Base-by-base conservation (phyloP, 1,140 invertebrate genomes). In the Heliconius congener region DNA sequence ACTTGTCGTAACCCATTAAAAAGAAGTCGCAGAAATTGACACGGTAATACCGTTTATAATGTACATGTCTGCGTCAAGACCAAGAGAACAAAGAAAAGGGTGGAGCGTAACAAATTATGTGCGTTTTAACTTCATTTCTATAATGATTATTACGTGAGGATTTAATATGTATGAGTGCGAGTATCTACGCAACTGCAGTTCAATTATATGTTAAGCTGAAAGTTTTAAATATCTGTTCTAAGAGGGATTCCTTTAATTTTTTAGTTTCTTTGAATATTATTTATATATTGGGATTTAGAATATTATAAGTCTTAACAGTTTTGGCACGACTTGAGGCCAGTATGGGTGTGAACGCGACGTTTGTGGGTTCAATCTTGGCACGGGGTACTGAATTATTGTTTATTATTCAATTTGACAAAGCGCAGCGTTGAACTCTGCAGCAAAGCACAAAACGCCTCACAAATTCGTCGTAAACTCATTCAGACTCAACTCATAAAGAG, bases 41-140 rank as follows among this genome's bases (percentile, higher is more conserved):
- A 71, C 74, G 37, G 74, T 73, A 76, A 80, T 76, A 76, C 57
- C 66, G 46, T 75, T 75, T 75, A 71, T 71, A 73, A 73, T 57
- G 30, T 73, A 70, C 46, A 79, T 16, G 78, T 57, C 71, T 73
- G 74, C 76, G 66, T 70, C 71, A 81, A 81, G 75, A 81, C 39
- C 70, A 66, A 73, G 76, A 81, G 74, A 81, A 81, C 79, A 77
- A 77, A 80, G 79, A 71, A 76, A 71, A 71, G 71, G 71, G 13
- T 71, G 42, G 19, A 80, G 79, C 75, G 79, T 77, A 81, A 81
- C 79, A 73, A 81, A 81, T 77, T 77, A 81, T 80, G 74, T 81
- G 79, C 75, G 75, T 81, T 81, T 79, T 76, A 76, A 76, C 46
- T 57, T 76, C 78, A 79, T 79, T 79, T 76, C 75, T 76, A 37